Conservation (phyloP, 2,888 invertebrate genomes). For the Psylliodes chrysocephalus region DNA sequence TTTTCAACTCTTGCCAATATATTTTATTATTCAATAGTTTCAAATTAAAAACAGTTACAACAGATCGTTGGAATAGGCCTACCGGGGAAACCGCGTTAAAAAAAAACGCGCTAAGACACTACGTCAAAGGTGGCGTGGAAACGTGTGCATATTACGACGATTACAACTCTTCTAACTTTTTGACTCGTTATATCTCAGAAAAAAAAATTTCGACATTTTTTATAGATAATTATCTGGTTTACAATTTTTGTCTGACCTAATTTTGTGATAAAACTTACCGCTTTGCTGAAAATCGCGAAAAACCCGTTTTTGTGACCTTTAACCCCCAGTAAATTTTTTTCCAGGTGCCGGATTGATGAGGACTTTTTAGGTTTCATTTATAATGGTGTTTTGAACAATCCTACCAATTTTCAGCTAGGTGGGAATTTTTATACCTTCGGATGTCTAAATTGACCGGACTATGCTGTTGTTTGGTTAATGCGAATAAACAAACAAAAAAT, state of each 20-base stretch:
- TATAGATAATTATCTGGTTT: not conserved
- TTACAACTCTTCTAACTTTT: slow-evolving; percentile 1
- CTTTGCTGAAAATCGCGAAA: not conserved
- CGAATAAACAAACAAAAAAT: no score
- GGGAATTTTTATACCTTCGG: no score
- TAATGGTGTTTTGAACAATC: no score
- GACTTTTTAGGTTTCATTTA: not conserved
- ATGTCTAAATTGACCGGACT: no score
- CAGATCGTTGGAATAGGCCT: slow-evolving; percentile 33
- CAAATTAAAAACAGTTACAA: not conserved
- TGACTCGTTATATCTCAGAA: not conserved
- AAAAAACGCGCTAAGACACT: slow-evolving; percentile 31
- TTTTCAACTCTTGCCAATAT: slow-evolving; percentile 53
- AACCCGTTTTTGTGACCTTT: not conserved
- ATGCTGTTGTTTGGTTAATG: no score
- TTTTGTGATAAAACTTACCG: slow-evolving; percentile 8
- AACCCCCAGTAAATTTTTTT: no score
- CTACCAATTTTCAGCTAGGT: no score
- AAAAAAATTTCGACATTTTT: not conserved
- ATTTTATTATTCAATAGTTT: slow-evolving; percentile 60
- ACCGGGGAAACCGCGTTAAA: slow-evolving; percentile 1
- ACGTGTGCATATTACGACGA: not conserved
- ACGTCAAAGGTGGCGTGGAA: slow-evolving; percentile 4
- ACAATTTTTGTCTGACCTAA: not conserved
- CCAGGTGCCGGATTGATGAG: not conserved